These are phyloP conservation scores for Philereme transversata DNA, from an alignment of 2,888 invertebrate genomes.

Conservation along the genomic window DNA sequence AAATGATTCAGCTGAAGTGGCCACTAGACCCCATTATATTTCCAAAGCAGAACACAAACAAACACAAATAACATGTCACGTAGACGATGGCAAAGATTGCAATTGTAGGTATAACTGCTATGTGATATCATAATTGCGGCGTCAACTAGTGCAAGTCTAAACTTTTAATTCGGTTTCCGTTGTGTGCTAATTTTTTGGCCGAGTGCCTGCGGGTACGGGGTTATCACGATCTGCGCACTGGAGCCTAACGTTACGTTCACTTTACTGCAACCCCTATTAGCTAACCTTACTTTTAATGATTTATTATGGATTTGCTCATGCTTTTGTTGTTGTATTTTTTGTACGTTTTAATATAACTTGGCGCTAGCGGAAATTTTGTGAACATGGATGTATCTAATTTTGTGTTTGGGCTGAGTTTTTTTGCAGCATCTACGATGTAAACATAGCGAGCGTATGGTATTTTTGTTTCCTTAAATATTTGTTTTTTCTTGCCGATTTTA, in stretches of 20 bases:
- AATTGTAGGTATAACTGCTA: conserved; percentile 29
- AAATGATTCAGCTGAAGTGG: no score
- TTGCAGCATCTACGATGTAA: no score
- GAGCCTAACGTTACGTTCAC: conserved; percentile 76
- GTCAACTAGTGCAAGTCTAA: conserved; percentile 40
- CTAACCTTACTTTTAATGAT: conserved; percentile 46
- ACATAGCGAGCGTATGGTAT: no score
- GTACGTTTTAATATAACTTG: no score
- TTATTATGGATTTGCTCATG: conserved; percentile 8
- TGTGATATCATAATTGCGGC: conserved; percentile 35
- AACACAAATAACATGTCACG: no score
- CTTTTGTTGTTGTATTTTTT: conserved; percentile 1
- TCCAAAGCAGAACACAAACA: no score
- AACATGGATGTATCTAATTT: no score
- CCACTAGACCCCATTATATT: no score
- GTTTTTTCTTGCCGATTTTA: no score
- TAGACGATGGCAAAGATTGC: conserved; percentile 18
- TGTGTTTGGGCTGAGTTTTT: no score
- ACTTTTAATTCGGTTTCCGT: conserved; percentile 62
- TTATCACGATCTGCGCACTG: conserved; percentile 76
- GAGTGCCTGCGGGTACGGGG: conserved; percentile 61
- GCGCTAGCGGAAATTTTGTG: no score
- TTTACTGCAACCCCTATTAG: conserved; percentile 69
- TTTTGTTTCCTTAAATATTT: no score
- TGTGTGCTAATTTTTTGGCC: conserved; percentile 78